Evolutionary conservation across 1,140 invertebrate species (phyloP), one percentile per base, ranked within the genome.

Genomic region (Caenorhabditis latens): DNA sequence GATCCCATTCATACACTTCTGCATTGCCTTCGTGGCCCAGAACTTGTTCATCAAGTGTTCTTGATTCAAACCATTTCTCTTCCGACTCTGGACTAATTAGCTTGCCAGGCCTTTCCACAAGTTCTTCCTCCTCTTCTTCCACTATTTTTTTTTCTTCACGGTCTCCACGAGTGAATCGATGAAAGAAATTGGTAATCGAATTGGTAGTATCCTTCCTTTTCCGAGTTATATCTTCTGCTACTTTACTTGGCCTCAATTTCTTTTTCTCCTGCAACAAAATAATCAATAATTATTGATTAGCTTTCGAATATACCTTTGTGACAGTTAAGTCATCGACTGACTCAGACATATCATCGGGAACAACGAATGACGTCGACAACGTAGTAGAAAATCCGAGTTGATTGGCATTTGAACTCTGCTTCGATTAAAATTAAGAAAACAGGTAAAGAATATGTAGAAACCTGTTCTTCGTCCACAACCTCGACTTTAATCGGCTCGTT

Each of bases 151-250:
- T 84, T 24, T 86, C 75, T 65, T 86, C 86, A 11, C 71, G 57
- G 16, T 86, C 86, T 40, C 57, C 55, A 2, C 84, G 84, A 5
- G 75, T 83, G 16, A 86, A 83, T 21, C 86, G 75, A 65, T 86
- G 86, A 32, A 86, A 86, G 42, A 86, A 86, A 32, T 86, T 86
- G 14, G 86, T 61, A n/a, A 86, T 63, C 0, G 86, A 83, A 24
- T 58, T 84, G 0, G 86, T 65, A 6, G 86, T 86, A 21, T 86
- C 86, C 58, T 83, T 86, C 3, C 86, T 42, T 65, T 65, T 82
- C 2, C 63, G 50, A n/a, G 46, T 83, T 16, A 71, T 21, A 19
- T 86, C 86, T n/a, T 86, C 86, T 7, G 71, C 82, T 9, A 58
- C n/a, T 86, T 86, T 86, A 13, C 86, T 58, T 8, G 71, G 55